Percentiles rank a stretch among this genome's conserved stretches.
Conservation (phyloP, 37 sponge, comb jelly and placozoan genomes). For the Cliona cf. orientalis region DNA sequence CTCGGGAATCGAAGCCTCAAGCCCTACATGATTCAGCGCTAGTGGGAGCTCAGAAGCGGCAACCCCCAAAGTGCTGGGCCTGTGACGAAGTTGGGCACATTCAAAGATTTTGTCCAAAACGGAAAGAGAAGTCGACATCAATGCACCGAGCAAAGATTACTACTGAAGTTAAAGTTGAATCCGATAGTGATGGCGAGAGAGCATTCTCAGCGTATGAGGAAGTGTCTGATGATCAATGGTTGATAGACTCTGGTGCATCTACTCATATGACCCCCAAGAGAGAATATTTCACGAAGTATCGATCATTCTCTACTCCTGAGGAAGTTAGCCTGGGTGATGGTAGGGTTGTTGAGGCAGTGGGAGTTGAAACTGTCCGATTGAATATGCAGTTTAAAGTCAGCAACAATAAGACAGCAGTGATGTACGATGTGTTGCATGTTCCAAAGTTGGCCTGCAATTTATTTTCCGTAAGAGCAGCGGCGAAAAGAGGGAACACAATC, state of each 20-base stretch:
- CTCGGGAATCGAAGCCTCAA: neutral
- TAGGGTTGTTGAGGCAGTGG: conserved; percentile 36
- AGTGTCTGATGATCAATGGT: conserved; percentile 15
- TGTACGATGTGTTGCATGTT: conserved; percentile 27
- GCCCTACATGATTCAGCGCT: conserved; percentile 3
- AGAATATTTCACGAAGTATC: conserved; percentile 17
- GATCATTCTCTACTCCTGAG: conserved; percentile 21
- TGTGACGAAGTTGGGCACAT: conserved; percentile 45
- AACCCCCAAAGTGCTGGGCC: neutral
- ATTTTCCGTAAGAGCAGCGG: conserved; percentile 47
- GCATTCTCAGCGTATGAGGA: conserved; percentile 37
- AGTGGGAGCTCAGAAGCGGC: conserved; percentile 3
- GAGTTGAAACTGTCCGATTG: conserved; percentile 23
- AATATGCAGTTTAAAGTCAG: conserved; percentile 41
- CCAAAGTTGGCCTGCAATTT: conserved; percentile 32
- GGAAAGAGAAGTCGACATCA: conserved; percentile 2
- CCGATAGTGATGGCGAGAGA: conserved; percentile 2
- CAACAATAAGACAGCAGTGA: neutral
- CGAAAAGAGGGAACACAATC: conserved; percentile 13
- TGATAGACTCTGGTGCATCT: conserved; percentile 57
- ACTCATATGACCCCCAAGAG: conserved; percentile 49
- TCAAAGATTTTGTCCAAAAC: conserved; percentile 36
- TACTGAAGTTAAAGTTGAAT: conserved; percentile 7
- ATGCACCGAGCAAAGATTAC: conserved; percentile 19
- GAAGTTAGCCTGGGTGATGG: conserved; percentile 58